phyloP scores from a whole-genome alignment of 2,888 invertebrate species.

The Napeogenes sylphis region DNA sequence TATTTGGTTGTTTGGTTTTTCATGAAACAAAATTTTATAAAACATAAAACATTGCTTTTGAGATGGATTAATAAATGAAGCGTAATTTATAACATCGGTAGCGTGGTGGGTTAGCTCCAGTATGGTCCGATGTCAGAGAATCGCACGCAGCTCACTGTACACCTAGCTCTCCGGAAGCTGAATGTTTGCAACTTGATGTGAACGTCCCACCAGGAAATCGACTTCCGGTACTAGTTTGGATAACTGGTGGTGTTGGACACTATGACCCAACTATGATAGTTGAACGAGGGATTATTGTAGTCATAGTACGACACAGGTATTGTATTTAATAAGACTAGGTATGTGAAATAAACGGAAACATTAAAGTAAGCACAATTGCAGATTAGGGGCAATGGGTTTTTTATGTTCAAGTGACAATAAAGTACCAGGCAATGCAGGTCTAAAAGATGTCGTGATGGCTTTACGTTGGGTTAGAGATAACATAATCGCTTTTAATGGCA shows the following conservation, averaged over 20 bases:
- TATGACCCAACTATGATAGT: slow-evolving; percentile 54
- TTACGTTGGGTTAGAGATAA: slow-evolving; percentile 67
- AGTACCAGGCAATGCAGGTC: slow-evolving; percentile 63
- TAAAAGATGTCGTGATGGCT: slow-evolving; percentile 60
- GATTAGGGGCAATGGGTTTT: slow-evolving; percentile 60
- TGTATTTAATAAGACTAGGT: neutral
- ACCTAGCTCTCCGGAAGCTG: slow-evolving; percentile 59
- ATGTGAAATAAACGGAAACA: neutral
- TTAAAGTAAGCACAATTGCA: slow-evolving; percentile 31
- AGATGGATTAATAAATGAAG: no score
- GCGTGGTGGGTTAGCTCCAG: slow-evolving; percentile 58
- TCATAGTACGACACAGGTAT: slow-evolving; percentile 61
- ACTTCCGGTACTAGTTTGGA: slow-evolving; percentile 64
- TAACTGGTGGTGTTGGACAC: slow-evolving; percentile 48
- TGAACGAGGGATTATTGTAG: slow-evolving; percentile 53
- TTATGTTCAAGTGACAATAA: slow-evolving; percentile 53
- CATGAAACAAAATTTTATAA: no score
- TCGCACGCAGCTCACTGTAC: slow-evolving; percentile 46
- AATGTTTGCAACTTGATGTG: slow-evolving; percentile 82
- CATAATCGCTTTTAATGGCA: slow-evolving; percentile 65
- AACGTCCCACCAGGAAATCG: slow-evolving; percentile 67
- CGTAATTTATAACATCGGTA: no score
- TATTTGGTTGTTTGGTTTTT: no score
- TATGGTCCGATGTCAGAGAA: slow-evolving; percentile 54
- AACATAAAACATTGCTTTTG: no score